Base-by-base conservation (phyloP, 1,140 invertebrate genomes). In the Drosophila pruinosa region DNA sequence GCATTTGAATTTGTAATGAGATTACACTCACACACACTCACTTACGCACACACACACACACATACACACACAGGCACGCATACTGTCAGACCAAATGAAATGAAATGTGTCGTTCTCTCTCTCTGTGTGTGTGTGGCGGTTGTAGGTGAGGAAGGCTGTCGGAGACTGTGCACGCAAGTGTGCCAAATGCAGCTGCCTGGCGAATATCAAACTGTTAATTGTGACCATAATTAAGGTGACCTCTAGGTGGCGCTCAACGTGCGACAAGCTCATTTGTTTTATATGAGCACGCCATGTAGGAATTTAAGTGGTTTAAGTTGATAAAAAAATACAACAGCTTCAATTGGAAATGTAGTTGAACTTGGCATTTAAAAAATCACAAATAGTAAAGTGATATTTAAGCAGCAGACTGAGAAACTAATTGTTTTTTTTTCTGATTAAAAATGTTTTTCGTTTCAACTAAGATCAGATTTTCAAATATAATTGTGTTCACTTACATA, bases 191-290 rank as follows among this genome's bases (percentile, higher is more conserved):
- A 63, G 58, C 24, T 26, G 14, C 12, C 21, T 14, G 43, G 34
- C 63, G 38, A 22, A 71, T 39, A 74, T 80, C 73, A 68, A 68
- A 82, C 81, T 88, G 78, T 81, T 85, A 85, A 85, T 85, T 86
- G 81, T 88, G 82, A 67, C 82, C 81, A 85, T 85, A 88, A 85
- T 85, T 88, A 88, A 88, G 78, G 78, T 85, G 82, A 82, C 74
- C 73, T 69, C 62, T 61, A 68, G 47, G 53, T 41, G 28, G 38
- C 31, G 59, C 43, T 43, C 65, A 62, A 64, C 71, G 54, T 61
- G 77, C 62, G 63, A 81, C 73, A 70, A 70, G 82, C 77, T 81
- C 77, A 88, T 85, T 86, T 88, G 72, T 65, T 76, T 77, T 57
- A 56, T 36, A 43, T 21, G n/a, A n/a, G n/a, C n/a, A n/a, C 15